phyloP scores from a whole-genome alignment of 1,140 invertebrate genomes.

The Cheumatopsyche charites region DNA sequence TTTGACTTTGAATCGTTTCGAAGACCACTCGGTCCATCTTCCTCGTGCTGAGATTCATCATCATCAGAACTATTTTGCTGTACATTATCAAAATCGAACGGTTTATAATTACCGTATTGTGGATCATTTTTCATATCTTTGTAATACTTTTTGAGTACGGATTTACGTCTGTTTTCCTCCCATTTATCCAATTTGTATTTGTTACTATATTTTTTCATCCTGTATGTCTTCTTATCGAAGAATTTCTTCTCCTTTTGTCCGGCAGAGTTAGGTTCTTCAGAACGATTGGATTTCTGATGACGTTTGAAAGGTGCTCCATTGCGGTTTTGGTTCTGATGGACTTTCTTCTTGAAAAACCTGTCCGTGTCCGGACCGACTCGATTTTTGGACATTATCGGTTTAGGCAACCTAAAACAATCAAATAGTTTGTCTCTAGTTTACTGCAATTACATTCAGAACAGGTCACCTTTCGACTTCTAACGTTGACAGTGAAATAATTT shows the following conservation, averaged over 20 bases:
- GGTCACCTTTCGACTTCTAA: not conserved
- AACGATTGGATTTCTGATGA: not conserved
- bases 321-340: not conserved
- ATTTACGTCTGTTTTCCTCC: constrained; percentile 67
- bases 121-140: constrained; percentile 63
- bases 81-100: constrained; percentile 50
- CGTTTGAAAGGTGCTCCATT: not conserved
- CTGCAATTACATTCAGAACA: not conserved
- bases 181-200: constrained; percentile 71
- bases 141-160: constrained; percentile 61
- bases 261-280: not conserved
- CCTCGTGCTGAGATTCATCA: constrained; percentile 44
- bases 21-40: constrained; percentile 38
- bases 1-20: too few relatives aligned
- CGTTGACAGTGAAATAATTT: not conserved
- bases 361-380: not conserved
- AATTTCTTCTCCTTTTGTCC: constrained; percentile 53
- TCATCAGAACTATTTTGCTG: constrained; percentile 43
- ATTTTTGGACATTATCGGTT: not conserved
- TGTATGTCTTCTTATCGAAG: constrained; percentile 70
- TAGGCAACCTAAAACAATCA: constrained; percentile 13
- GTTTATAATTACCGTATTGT: constrained; percentile 43
- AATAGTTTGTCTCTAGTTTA: constrained; percentile 6
- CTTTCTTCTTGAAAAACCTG: not conserved
- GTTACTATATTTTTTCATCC: constrained; percentile 70